Conservation (phyloP, 2,113 vertebrate species). For the Leptodactylus fuscus region DNA sequence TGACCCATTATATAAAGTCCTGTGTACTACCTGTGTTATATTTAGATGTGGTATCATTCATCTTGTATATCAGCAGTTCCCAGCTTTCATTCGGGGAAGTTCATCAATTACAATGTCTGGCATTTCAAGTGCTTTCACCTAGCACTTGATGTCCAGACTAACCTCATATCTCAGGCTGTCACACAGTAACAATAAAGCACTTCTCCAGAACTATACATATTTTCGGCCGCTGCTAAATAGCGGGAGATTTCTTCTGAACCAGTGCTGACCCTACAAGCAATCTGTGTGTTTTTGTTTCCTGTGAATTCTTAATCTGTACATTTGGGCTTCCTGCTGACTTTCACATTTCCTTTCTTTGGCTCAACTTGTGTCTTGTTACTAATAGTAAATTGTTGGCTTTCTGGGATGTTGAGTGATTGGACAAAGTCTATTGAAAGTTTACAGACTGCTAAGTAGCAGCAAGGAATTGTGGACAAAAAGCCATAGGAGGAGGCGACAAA, state of each 20-base stretch:
- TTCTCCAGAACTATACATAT: conserved; percentile 7
- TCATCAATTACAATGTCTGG: neutral
- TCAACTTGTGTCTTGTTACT: conserved; percentile 38
- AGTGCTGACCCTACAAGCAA: neutral
- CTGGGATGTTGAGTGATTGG: conserved; percentile 3
- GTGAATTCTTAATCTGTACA: conserved; percentile 35
- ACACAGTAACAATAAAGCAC: neutral
- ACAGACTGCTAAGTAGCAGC: neutral
- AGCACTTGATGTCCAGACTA: neutral
- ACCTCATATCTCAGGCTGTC: conserved; percentile 4
- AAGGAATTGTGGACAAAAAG: neutral
- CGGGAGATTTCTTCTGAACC: conserved; percentile 9
- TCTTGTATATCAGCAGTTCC: neutral
- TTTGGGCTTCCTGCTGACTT: conserved; percentile 45
- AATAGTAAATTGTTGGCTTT: conserved; percentile 19
- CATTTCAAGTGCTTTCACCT: neutral
- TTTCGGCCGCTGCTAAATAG: conserved; percentile 4
- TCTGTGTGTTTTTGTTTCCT: conserved; percentile 43
- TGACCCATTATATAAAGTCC: too few relatives aligned
- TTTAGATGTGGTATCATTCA: neutral
- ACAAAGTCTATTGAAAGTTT: neutral
- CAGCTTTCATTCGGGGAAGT: neutral
- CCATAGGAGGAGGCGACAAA: neutral
- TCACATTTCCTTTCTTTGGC: conserved; percentile 27
- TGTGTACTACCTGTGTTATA: too few relatives aligned